Evolutionary conservation across 2,888 invertebrate genomes (phyloP), one percentile per base, ranked within the genome.

Genomic region (Drosophila bunnanda): DNA sequence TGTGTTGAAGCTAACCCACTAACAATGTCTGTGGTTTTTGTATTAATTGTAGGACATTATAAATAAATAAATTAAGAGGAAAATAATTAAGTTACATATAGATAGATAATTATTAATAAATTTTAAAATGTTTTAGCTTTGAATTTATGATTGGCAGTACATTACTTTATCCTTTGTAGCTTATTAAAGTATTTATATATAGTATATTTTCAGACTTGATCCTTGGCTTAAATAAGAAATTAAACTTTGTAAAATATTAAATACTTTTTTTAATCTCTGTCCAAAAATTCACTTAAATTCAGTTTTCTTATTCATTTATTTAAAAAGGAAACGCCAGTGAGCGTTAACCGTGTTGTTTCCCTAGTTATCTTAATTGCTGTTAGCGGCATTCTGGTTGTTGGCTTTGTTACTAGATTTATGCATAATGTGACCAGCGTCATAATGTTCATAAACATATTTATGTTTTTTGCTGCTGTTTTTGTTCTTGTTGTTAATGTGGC

Each of bases 361-460:
- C 38, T 20, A 65, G 66, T 66, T 32, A 48, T 22, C n/a, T 64
- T 65, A 65, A 48, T 66, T 66, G 64, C 65, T 48, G 38, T 30
- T 64, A 30, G 36, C 46, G n/a, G 34, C 28, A 32, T 54, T 32
- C 30, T 32, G 43, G 32, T 46, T 57, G n/a, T 28, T 58, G 46
- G 38, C 48, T 41, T 34, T 48, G 36, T 43, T 22, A 25, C 22
- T 30, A 73, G 39, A 72, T 75, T 57, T 72, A 58, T 67, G 61
- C 70, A 69, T 75, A 61, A 68, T 74, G 57, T 52, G 56, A 57
- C 52, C 65, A 57, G 22, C 34, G 38, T 53, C 58, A 64, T 72
- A 61, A 70, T 73, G 38, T 57, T 55, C 32, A 57, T 76, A 58
- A 76, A 50, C 50, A 20, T 50, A 15, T 32, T 54, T 48, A 70